Evolutionary conservation across 1,140 invertebrate genomes (phyloP), one percentile per base, ranked within the genome.

Genomic region (Lepidurus packardi): DNA sequence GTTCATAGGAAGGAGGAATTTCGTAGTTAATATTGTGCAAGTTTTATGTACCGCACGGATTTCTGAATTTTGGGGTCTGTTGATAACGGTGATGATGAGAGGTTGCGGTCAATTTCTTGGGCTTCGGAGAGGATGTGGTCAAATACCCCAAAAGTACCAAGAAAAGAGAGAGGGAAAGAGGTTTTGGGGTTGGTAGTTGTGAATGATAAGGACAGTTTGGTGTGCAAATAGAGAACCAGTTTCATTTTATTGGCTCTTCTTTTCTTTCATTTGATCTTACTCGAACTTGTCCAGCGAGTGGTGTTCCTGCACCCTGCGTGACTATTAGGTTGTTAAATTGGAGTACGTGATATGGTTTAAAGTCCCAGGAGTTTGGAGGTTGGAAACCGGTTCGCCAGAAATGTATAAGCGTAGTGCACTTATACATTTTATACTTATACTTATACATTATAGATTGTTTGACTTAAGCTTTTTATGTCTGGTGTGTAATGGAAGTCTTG

Each of bases 51-150:
- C 53, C 53, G 53, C 53, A 65, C 53, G 13, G 21, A 65, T 65
- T 65, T 65, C 53, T 9, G 53, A 65, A 16, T 21, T 13, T 65
- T 65, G 53, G 13, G 53, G 21, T 7, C 8, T 65, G 16, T 7
- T 65, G 53, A 65, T 65, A n/a, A 65, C 53, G 53, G 16, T 65
- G 53, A 65, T 65, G 53, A 65, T 65, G 53, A 65, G 53, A 65
- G 53, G 53, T 65, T 65, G 53, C n/a, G 53, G 53, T 65, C 53
- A 21, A 9, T 65, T 65, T 65, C 53, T 65, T 7, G 2, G 21
- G 53, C 53, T 21, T 7, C 5, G 53, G 53, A 65, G 21, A 65
- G 53, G 53, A 65, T 65, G 53, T 65, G 53, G 53, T 65, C 53
- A 65, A 21, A 65, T 65, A 9, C 16, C 21, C 53, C 6, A 2